These are phyloP conservation scores for Megaceryle torquata DNA, from an alignment of 2,113 vertebrate genomes.

Conservation along the genomic window DNA sequence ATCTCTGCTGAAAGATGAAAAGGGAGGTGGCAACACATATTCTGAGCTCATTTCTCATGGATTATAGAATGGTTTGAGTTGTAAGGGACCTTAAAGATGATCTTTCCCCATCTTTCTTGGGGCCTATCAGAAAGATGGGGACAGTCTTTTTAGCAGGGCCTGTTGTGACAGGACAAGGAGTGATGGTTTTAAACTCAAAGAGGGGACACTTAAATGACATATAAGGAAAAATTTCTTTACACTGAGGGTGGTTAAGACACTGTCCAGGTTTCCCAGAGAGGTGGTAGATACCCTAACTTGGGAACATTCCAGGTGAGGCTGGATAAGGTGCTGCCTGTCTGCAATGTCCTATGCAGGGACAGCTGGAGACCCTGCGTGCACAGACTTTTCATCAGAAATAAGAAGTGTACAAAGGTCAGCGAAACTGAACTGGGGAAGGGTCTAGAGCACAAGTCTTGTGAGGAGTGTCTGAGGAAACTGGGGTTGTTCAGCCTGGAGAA, in stretches of 20 bases:
- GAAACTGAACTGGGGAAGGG: no score
- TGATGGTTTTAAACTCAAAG: background rate
- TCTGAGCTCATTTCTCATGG: background rate
- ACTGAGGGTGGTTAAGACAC: background rate
- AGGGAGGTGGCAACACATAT: background rate
- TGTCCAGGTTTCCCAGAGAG: background rate
- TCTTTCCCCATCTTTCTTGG: background rate
- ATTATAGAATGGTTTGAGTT: background rate
- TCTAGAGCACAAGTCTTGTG: no score
- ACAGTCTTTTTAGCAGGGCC: background rate
- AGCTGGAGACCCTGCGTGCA: background rate
- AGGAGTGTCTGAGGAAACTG: no score
- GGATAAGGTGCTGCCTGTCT: background rate
- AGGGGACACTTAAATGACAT: background rate
- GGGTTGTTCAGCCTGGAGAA: background rate
- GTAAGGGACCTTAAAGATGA: background rate
- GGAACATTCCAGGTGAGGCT: background rate
- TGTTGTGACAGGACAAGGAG: background rate
- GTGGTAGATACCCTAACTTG: background rate
- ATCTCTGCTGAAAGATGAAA: background rate
- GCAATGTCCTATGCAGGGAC: background rate
- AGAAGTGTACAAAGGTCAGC: background rate
- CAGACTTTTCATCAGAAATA: conserved; percentile 47
- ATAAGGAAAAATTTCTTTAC: background rate
- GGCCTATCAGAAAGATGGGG: background rate